These are phyloP conservation scores for Halcyon badia DNA, from an alignment of 2,797 vertebrate species.

Conservation along the genomic window DNA sequence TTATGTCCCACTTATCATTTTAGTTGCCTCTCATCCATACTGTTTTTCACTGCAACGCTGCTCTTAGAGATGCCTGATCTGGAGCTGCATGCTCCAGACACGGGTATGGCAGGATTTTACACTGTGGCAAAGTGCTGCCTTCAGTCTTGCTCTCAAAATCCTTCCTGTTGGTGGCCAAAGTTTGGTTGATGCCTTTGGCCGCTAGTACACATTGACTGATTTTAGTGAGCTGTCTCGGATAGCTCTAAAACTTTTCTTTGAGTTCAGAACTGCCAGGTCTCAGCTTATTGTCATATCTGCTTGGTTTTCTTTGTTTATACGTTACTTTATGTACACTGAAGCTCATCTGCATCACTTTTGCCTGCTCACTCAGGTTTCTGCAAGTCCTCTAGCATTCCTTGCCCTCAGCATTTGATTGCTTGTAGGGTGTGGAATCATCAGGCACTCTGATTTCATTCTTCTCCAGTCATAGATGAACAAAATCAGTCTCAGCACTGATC, in stretches of 20 bases:
- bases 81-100: neutral
- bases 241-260: neutral
- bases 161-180: neutral
- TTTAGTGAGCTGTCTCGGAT: neutral
- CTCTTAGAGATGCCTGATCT: neutral
- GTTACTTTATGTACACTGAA: neutral
- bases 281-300: neutral
- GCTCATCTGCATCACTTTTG: neutral
- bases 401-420: neutral
- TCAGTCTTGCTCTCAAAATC: neutral
- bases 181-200: neutral
- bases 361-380: neutral
- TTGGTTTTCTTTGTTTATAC: neutral
- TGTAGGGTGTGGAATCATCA: neutral
- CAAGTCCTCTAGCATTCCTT: neutral
- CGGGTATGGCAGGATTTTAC: neutral
- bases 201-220: neutral
- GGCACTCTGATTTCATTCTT: neutral
- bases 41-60: neutral
- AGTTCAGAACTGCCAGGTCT: neutral
- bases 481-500: neutral
- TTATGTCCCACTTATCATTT: rapidly evolving
- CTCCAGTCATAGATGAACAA: neutral
- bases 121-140: neutral
- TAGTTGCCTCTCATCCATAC: neutral